Percentiles rank a stretch among this genome's conserved stretches.
Conservation (phyloP, 30 jellyfish, hydroid and myxozoan species). For the Aurelia aurita region DNA sequence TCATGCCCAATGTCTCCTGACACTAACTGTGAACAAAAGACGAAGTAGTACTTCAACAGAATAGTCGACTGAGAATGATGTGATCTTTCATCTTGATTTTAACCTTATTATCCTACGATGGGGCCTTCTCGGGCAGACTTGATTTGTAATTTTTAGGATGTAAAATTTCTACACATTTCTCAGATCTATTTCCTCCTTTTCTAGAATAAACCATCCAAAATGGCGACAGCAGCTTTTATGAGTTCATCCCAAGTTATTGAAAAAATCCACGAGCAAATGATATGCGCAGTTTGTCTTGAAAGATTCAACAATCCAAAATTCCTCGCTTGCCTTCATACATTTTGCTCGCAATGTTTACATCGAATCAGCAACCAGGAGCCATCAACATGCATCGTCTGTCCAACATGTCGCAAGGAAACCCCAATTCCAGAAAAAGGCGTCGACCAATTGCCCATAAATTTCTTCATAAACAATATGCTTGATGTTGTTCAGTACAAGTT, state of each 20-base stretch:
- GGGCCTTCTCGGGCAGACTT: no score
- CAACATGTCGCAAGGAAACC: slow-evolving; percentile 94
- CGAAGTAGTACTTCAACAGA: no score
- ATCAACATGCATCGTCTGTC: slow-evolving; percentile 69
- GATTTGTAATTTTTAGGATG: no score
- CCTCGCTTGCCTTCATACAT: slow-evolving; percentile 88
- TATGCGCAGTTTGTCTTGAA: slow-evolving; percentile 94
- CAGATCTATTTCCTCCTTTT: no score
- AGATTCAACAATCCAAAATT: slow-evolving; percentile 89
- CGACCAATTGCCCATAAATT: slow-evolving; percentile 76
- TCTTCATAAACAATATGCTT: slow-evolving; percentile 87
- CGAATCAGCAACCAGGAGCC: slow-evolving; percentile 90
- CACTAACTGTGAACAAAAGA: no score
- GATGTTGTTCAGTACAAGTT: slow-evolving; percentile 81
- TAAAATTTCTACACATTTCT: no score
- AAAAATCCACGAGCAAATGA: slow-evolving; percentile 89
- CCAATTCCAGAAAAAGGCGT: slow-evolving; percentile 86
- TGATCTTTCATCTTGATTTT: no score
- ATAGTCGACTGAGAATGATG: no score
- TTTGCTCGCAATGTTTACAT: slow-evolving; percentile 96
- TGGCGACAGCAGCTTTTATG: slow-evolving; percentile 74
- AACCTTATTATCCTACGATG: no score
- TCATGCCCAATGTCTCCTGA: no score
- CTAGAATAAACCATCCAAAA: background rate
- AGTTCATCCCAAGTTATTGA: slow-evolving; percentile 94